Percentiles rank a stretch among this genome's conserved stretches.
phyloP scores from a whole-genome alignment of 2,888 invertebrate species.

The Leptopilina drosophilae region DNA sequence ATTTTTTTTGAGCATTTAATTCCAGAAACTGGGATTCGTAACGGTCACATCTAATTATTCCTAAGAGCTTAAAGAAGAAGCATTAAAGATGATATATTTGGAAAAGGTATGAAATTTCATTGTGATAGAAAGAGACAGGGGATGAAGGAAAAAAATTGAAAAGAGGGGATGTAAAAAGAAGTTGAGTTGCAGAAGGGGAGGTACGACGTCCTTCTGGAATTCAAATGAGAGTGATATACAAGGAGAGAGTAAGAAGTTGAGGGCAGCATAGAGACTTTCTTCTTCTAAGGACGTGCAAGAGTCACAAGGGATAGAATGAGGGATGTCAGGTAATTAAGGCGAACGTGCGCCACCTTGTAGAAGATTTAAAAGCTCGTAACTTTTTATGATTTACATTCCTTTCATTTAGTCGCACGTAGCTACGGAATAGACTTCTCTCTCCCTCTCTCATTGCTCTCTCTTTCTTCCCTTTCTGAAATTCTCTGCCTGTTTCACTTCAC shows the following conservation, averaged over 20 bases:
- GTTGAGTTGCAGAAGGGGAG: constrained; percentile 49
- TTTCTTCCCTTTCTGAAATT: constrained; percentile 42
- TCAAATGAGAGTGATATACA: constrained; percentile 56
- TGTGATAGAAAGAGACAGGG: constrained; percentile 54
- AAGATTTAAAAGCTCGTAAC: constrained; percentile 77
- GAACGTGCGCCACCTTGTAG: constrained; percentile 76
- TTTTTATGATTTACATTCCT: constrained; percentile 77
- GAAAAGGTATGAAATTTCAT: constrained; percentile 64
- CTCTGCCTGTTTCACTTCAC: not conserved
- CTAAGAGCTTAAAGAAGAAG: constrained; percentile 66
- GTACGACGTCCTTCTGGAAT: constrained; percentile 58
- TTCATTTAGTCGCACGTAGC: constrained; percentile 76
- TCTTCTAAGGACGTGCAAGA: constrained; percentile 41
- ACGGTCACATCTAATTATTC: constrained; percentile 72
- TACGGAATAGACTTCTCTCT: constrained; percentile 66
- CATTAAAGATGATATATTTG: constrained; percentile 74
- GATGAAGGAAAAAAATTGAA: constrained; percentile 48
- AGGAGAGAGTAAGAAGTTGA: constrained; percentile 43
- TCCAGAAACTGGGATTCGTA: constrained; percentile 53
- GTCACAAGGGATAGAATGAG: constrained; percentile 66
- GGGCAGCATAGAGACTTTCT: constrained; percentile 16
- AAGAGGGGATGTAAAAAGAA: constrained; percentile 38
- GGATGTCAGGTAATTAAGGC: constrained; percentile 76
- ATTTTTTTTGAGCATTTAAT: constrained; percentile 13
- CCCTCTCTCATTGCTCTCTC: constrained; percentile 74